Evolutionary conservation across 37 sponge, comb jelly and placozoan species (phyloP).

Genomic region (Mnemiopsis leidyi): DNA sequence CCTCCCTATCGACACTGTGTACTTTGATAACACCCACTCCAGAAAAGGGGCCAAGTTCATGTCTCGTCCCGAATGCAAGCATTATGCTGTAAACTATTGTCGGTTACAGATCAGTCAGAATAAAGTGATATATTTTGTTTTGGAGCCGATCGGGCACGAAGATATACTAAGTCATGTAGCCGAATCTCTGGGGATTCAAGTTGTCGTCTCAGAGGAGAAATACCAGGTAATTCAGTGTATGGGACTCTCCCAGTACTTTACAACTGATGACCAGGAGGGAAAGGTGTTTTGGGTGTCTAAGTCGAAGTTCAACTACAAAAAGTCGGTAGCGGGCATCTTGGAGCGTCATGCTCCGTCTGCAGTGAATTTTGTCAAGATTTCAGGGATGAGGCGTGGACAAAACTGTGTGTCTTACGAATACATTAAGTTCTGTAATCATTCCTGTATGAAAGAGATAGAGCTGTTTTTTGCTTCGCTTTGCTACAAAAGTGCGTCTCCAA

Average conservation of each 20-base stretch:
- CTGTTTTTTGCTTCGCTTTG: background rate
- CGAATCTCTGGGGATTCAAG: background rate
- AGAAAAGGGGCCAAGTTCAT: background rate
- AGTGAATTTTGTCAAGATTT: conserved; percentile 30
- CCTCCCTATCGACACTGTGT: conserved; percentile 73
- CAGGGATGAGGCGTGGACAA: conserved; percentile 6
- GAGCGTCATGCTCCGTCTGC: background rate
- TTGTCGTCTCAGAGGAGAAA: conserved; percentile 13
- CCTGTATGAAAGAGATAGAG: conserved; percentile 28
- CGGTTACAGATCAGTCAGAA: background rate
- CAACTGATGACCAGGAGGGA: background rate
- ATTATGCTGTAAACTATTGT: background rate
- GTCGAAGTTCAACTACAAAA: conserved; percentile 41
- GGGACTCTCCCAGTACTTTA: background rate
- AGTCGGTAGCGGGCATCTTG: background rate
- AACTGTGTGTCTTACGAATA: conserved; percentile 8
- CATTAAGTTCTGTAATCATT: conserved; percentile 45
- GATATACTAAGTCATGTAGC: conserved; percentile 34
- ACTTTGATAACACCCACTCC: conserved; percentile 87
- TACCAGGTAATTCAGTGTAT: conserved; percentile 30
- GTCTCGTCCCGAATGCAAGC: background rate
- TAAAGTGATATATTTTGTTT: conserved; percentile 3
- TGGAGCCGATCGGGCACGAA: conserved; percentile 8
- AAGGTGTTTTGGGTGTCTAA: background rate
- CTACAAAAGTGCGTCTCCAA: conserved; percentile 16